These are phyloP conservation scores for Darwinula stevensoni DNA, from an alignment of 2,888 invertebrate genomes.

Conservation along the genomic window DNA sequence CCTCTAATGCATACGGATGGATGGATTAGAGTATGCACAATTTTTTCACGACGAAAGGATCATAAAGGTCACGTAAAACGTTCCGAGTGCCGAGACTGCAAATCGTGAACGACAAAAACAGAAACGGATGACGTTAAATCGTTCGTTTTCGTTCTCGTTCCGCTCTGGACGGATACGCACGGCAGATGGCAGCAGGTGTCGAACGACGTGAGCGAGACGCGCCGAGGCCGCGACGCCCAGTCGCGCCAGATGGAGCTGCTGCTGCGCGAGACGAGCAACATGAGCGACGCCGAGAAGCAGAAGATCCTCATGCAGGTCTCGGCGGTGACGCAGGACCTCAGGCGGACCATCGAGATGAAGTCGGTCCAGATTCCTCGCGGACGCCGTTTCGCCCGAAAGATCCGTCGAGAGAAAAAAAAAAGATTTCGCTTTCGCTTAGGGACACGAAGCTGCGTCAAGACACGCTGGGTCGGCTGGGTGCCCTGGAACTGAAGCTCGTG, in stretches of 20 bases:
- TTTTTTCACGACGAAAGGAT: no score
- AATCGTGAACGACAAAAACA: no score
- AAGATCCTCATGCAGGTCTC: constrained; percentile 9
- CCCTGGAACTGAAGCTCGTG: constrained; percentile 9
- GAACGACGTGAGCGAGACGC: constrained; percentile 8
- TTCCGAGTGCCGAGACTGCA: no score
- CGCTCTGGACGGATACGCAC: no score
- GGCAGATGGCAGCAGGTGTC: not conserved
- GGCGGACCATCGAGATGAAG: constrained; percentile 9
- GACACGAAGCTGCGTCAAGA: constrained; percentile 9
- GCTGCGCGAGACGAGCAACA: constrained; percentile 8
- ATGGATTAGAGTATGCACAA: no score
- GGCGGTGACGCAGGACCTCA: constrained; percentile 9
- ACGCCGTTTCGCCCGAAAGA: no score
- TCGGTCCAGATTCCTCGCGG: constrained; percentile 5
- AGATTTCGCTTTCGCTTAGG: constrained; percentile 8
- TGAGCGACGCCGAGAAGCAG: constrained; percentile 10
- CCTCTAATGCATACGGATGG: no score
- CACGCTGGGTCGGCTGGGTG: constrained; percentile 8
- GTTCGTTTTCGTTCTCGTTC: no score
- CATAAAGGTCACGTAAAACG: no score
- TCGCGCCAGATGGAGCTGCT: constrained; percentile 8
- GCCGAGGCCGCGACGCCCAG: constrained; percentile 9
- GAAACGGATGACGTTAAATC: no score
- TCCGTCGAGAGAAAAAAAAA: not conserved